phyloP scores from a whole-genome alignment of 2,113 vertebrate genomes.

The Clarias macrocephalus region DNA sequence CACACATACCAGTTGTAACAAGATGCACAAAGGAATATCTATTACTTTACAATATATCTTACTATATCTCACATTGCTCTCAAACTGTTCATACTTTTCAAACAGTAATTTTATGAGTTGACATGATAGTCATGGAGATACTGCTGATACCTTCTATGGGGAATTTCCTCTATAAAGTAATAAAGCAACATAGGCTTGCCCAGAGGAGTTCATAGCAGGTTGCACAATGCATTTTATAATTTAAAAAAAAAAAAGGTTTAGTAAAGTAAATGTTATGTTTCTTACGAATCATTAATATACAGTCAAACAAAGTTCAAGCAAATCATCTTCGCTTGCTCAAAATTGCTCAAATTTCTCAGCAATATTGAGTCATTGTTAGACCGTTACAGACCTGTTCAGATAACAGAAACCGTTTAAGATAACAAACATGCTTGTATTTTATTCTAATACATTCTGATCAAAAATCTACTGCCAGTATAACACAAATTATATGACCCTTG shows the following conservation, averaged over 20 bases:
- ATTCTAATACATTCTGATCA: neutral
- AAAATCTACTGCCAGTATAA: neutral
- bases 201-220: neutral
- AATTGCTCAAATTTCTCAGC: neutral
- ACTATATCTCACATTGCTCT: no score
- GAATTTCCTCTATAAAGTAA: neutral
- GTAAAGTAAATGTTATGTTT: neutral
- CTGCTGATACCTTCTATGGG: neutral
- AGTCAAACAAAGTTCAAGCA: neutral
- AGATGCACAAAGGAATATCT: no score
- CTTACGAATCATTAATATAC: neutral
- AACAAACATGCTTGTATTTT: neutral
- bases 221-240: neutral
- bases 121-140: neutral
- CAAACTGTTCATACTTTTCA: no score
- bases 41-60: no score
- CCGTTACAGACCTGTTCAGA: neutral
- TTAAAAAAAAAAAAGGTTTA: neutral
- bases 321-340: neutral
- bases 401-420: neutral
- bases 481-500: neutral
- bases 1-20: neutral
- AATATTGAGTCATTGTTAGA: neutral
- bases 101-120: neutral
- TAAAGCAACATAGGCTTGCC: neutral